A percentile compares a stretch with the other conserved stretches of the same genome.
phyloP scores from a whole-genome alignment of 2,888 invertebrate species.

The Ectobius pallidus region DNA sequence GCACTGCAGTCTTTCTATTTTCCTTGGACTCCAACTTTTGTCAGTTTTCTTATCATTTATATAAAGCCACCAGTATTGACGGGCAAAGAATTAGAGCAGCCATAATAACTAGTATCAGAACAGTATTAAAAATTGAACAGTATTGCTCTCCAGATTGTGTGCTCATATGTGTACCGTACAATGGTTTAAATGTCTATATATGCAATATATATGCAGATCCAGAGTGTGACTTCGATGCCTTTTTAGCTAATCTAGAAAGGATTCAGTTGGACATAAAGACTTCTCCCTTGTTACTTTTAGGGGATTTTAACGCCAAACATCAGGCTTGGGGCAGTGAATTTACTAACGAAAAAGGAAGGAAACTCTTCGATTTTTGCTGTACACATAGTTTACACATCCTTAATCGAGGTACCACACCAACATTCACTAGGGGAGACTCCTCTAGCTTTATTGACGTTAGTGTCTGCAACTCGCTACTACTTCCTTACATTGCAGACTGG shows the following conservation, averaged over 20 bases:
- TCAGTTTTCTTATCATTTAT: no score
- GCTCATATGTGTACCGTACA: not conserved
- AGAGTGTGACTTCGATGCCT: not conserved
- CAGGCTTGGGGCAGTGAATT: not conserved
- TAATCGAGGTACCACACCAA: not conserved
- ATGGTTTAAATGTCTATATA: not conserved
- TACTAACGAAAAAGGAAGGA: not conserved
- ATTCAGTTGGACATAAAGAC: not conserved
- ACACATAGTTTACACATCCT: not conserved
- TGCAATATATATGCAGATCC: not conserved
- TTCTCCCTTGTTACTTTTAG: not conserved
- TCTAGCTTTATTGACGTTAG: not conserved
- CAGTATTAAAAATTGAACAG: not conserved
- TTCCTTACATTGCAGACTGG: not conserved
- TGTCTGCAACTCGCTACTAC: not conserved
- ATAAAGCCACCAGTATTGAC: not conserved
- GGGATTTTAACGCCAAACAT: not conserved
- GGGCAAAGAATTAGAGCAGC: conserved; percentile 40
- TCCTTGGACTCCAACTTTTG: no score
- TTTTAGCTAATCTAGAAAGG: not conserved
- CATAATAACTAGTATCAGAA: not conserved
- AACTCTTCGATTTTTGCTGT: not conserved
- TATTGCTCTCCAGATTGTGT: not conserved
- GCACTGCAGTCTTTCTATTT: no score
- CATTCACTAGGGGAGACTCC: not conserved